These are phyloP conservation scores for Cataglyphis cursor DNA, from an alignment of 2,888 invertebrate genomes.

Conservation along the genomic window DNA sequence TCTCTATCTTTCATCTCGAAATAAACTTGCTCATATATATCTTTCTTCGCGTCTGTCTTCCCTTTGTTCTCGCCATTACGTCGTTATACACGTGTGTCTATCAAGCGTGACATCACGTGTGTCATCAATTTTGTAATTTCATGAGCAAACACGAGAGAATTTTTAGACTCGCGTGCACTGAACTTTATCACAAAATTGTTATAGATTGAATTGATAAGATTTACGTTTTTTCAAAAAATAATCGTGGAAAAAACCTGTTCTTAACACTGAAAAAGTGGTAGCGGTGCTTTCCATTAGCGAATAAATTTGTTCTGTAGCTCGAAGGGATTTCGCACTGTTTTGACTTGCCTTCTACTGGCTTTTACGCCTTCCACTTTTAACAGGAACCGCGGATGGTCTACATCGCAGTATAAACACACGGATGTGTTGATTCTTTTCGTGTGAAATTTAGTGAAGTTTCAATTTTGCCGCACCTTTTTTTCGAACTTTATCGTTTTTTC, in stretches of 20 bases:
- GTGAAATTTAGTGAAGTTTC: conserved; percentile 25
- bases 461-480: not conserved
- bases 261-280: conserved; percentile 21
- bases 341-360: conserved; percentile 40
- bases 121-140: conserved; percentile 37
- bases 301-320: conserved; percentile 46
- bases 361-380: conserved; percentile 46
- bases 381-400: not conserved
- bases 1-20: not conserved
- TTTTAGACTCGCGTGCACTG: not conserved
- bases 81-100: conserved; percentile 8
- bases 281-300: conserved; percentile 50
- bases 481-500: not conserved
- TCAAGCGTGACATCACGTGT: not conserved
- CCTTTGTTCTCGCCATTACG: not conserved
- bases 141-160: not conserved
- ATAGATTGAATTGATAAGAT: conserved; percentile 16
- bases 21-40: not conserved
- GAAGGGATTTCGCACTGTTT: conserved; percentile 45
- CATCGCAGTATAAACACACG: conserved; percentile 29
- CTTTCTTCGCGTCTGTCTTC: not conserved
- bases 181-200: conserved; percentile 21
- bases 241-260: conserved; percentile 29
- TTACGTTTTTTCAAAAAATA: conserved; percentile 36
- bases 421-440: conserved; percentile 21